A percentile compares a stretch with the other conserved stretches of the same genome.
phyloP scores from a whole-genome alignment of 2,797 vertebrate genomes.

The Chaenodraco wilsoni region DNA sequence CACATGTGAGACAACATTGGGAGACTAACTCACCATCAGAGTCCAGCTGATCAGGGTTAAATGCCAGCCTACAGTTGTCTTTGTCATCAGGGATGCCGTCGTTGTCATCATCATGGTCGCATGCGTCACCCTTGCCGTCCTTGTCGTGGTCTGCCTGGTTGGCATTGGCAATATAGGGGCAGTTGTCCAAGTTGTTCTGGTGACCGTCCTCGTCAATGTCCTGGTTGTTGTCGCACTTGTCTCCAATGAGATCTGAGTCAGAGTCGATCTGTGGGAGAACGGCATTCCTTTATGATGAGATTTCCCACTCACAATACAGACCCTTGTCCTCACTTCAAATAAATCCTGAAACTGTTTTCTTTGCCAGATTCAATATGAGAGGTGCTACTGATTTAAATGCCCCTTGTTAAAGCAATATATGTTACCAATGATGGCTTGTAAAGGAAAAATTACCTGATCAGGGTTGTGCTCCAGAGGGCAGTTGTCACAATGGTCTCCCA shows the following conservation, averaged over 20 bases:
- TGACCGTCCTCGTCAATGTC: constrained; percentile 99
- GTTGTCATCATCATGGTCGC: constrained; percentile 98
- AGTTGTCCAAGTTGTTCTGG: constrained; percentile 99
- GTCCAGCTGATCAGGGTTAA: constrained; percentile 95
- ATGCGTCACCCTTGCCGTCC: constrained; percentile 97
- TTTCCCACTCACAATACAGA: constrained; percentile 42
- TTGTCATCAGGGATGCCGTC: constrained; percentile 96
- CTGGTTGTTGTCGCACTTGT: constrained; percentile 97
- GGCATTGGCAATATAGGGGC: constrained; percentile 96
- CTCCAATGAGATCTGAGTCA: constrained; percentile 94
- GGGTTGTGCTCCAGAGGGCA: constrained; percentile 98
- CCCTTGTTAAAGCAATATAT: constrained; percentile 53
- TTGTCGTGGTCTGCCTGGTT: constrained; percentile 99
- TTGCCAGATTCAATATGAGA: constrained; percentile 46
- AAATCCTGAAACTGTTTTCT: constrained; percentile 42
- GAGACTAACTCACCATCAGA: constrained; percentile 88
- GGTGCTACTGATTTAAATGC: constrained; percentile 49
- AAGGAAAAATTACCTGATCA: constrained; percentile 88
- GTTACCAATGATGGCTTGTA: background rate
- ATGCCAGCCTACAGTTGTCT: constrained; percentile 95
- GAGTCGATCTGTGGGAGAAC: constrained; percentile 88
- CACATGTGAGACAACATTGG: background rate
- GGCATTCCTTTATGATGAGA: constrained; percentile 65
- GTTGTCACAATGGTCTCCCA: constrained; percentile 99
- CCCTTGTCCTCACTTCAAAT: constrained; percentile 55